phyloP scores from a whole-genome alignment of 2,113 vertebrate genomes.

The Paradoxurus hermaphroditus region DNA sequence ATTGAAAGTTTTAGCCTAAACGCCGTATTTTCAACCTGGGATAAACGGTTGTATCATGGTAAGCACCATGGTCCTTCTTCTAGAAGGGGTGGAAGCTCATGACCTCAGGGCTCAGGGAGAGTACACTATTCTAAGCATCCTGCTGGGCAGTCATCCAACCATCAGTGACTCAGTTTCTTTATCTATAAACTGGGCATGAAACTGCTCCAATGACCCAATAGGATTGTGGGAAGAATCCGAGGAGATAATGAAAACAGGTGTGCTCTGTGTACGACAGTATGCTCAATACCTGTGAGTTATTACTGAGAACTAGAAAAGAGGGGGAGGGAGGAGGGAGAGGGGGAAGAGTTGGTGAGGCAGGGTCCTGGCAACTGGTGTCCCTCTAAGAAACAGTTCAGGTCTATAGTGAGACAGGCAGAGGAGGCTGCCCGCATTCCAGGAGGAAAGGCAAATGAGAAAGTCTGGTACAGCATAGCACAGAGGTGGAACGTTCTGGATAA shows the following conservation, averaged over 20 bases:
- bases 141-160: too few species aligned
- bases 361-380: neutral
- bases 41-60: neutral
- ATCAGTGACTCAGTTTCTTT: neutral
- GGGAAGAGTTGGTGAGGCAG: neutral
- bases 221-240: neutral
- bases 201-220: neutral
- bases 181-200: neutral
- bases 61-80: neutral
- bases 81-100: neutral
- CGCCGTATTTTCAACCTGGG: neutral
- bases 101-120: neutral
- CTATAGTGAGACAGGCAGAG: neutral
- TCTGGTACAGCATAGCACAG: neutral
- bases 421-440: neutral
- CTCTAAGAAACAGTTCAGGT: neutral
- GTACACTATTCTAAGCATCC: neutral
- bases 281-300: neutral
- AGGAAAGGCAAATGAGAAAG: neutral
- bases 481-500: neutral
- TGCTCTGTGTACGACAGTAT: neutral
- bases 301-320: neutral
- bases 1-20: neutral
- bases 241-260: neutral
- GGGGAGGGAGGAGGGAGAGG: neutral